Evolutionary conservation across 37 sponge, comb jelly and placozoan genomes (phyloP), one percentile per base, ranked within the genome.

Genomic region (Aphrocallistes beatrix): DNA sequence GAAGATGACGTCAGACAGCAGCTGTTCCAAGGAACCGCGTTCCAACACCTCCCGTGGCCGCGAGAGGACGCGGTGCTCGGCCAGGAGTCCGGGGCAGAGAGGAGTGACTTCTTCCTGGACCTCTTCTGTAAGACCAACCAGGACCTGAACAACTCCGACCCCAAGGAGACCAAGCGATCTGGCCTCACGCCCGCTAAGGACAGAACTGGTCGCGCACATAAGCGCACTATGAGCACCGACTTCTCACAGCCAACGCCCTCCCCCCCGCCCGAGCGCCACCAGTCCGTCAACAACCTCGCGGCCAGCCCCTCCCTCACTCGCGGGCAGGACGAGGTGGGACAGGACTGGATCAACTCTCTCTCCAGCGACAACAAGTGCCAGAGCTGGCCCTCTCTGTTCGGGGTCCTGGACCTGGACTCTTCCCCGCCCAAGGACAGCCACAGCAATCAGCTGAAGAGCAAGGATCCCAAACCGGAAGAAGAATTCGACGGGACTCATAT

Each of bases 1-100:
- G 75, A 3, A 25, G 75, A 60, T 60, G 75, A 60, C 75, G 75
- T 60, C 75, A 60, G 75, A 60, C 75, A 60, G 34, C 75, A 60
- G 75, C 75, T 60, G 75, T 60, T 60, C 75, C 75, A 60, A 13
- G 75, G n/a, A 19, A 60, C 75, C 32, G n/a, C 75, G 32, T 30
- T 60, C 75, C 75, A 60, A 13, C 75, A 60, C 75, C 34, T 60
- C 6, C 75, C 75, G 3, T 60, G 75, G 75, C 75, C 75, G 3
- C 8, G 75, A 60, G 75, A 60, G 8, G n/a, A n/a, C n/a, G n/a
- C n/a, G n/a, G n/a, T n/a, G n/a, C n/a, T n/a, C n/a, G n/a, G n/a
- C n/a, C n/a, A n/a, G n/a, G 75, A 60, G 32, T 17, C 49, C 49
- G 49, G 49, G 13, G 17, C 49, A 47, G 49, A 47, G 17, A 17